Conservation (phyloP, 2,113 vertebrate genomes). For the Pluvialis apricaria region DNA sequence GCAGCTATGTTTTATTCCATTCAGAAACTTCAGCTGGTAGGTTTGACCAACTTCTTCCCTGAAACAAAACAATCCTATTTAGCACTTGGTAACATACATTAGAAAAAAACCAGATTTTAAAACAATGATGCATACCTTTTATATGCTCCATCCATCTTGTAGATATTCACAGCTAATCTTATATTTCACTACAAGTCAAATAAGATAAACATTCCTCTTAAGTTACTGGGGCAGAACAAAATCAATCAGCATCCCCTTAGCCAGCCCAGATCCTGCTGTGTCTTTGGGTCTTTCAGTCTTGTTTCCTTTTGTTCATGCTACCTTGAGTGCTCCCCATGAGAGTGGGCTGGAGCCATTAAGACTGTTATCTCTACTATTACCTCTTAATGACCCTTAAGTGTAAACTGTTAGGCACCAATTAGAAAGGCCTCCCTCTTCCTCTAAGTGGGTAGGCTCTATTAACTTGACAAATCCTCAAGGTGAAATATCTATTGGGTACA, state of each 20-base stretch:
- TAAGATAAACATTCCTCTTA: neutral
- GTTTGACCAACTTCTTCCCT: neutral
- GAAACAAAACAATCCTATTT: neutral
- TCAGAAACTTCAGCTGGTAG: neutral
- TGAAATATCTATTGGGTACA: slow-evolving; percentile 52
- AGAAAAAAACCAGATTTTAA: neutral
- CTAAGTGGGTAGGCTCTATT: slow-evolving; percentile 52
- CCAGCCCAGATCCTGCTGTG: slow-evolving; percentile 1
- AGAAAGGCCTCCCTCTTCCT: slow-evolving; percentile 49
- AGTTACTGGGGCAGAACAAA: slow-evolving; percentile 13
- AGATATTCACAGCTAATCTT: neutral
- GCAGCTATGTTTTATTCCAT: neutral
- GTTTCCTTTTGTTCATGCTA: slow-evolving; percentile 27
- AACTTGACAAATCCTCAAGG: slow-evolving; percentile 56
- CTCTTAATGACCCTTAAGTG: slow-evolving; percentile 59
- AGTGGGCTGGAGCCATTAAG: slow-evolving; percentile 49
- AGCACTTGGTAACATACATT: neutral
- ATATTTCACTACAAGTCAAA: neutral
- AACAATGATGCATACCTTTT: neutral
- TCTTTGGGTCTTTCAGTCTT: slow-evolving; percentile 9
- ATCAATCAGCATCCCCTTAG: slow-evolving; percentile 30
- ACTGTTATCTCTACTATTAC: slow-evolving; percentile 41
- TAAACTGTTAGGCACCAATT: slow-evolving; percentile 61
- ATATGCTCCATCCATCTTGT: neutral
- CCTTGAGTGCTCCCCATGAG: slow-evolving; percentile 44